A percentile compares a stretch with the other conserved stretches of the same genome.
phyloP scores from a whole-genome alignment of 2,888 invertebrate genomes.

The Pterostichus madidus region DNA sequence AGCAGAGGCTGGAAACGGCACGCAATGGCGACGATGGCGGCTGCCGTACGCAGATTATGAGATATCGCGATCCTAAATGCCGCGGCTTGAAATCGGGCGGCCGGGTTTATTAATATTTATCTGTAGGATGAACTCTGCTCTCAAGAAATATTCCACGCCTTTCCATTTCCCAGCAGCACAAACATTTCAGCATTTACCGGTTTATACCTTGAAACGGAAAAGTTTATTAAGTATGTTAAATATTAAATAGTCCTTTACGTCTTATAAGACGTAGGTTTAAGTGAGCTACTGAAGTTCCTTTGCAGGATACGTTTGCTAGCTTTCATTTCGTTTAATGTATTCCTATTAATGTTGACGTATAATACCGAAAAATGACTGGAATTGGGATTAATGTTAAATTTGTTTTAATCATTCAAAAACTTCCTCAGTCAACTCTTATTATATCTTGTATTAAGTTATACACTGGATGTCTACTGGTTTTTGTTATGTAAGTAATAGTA shows the following conservation, averaged over 20 bases:
- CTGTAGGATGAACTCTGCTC: constrained; percentile 34
- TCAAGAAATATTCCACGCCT: constrained; percentile 41
- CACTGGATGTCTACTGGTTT: no score
- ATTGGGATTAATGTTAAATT: background rate
- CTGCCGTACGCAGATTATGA: constrained; percentile 50
- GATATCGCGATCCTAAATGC: constrained; percentile 54
- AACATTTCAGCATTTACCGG: constrained; percentile 46
- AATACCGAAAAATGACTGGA: background rate
- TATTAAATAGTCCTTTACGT: constrained; percentile 55
- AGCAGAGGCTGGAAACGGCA: background rate
- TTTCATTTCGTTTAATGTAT: constrained; percentile 7
- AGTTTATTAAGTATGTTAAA: constrained; percentile 58
- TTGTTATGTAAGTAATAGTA: no score
- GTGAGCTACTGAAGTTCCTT: constrained; percentile 14
- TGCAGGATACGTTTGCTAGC: background rate
- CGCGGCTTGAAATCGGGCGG: constrained; percentile 47
- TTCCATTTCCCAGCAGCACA: constrained; percentile 31
- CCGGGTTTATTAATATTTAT: constrained; percentile 62
- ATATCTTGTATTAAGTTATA: no score
- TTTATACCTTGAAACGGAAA: constrained; percentile 52
- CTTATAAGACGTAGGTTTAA: constrained; percentile 13
- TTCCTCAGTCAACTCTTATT: no score
- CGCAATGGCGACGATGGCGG: background rate
- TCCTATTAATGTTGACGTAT: constrained; percentile 3
- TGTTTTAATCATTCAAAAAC: background rate